Evolutionary conservation across 2,113 vertebrate genomes (phyloP).

Genomic region (Siphamia tubifer): DNA sequence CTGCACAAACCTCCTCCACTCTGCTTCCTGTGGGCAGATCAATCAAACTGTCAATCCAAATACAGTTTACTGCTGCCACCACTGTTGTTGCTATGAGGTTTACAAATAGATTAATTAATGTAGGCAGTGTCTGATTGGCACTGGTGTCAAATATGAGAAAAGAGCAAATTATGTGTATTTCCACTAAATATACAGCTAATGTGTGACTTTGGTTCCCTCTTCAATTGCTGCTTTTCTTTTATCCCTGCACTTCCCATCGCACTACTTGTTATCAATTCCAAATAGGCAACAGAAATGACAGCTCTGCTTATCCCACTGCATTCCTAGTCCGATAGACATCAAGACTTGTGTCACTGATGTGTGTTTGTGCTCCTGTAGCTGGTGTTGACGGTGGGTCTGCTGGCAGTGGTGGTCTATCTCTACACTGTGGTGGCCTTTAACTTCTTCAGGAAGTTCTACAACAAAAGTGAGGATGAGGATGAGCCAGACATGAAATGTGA

Average conservation of each 20-base stretch:
- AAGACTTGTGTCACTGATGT: background rate
- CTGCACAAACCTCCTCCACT: conserved; percentile 8
- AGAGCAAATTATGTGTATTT: background rate
- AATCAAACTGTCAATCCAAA: conserved; percentile 9
- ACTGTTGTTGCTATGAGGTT: background rate
- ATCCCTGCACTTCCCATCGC: background rate
- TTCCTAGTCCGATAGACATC: no score
- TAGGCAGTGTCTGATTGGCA: background rate
- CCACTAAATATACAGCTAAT: background rate
- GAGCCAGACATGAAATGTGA: conserved; percentile 99
- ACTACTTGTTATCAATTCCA: background rate
- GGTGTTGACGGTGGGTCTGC: conserved; percentile 92
- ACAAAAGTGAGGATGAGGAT: conserved; percentile 95
- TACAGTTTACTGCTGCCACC: background rate
- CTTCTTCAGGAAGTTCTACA: conserved; percentile 99
- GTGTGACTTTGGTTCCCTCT: background rate
- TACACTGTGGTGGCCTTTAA: conserved; percentile 99
- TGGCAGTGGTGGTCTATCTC: conserved; percentile 96
- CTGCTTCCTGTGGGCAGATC: conserved; percentile 25
- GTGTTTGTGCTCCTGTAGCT: conserved; percentile 75
- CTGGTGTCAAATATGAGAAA: background rate
- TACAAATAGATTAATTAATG: background rate
- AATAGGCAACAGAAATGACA: background rate
- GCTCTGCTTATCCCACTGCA: background rate
- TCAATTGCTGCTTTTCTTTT: background rate